Conservation (phyloP, 2,113 vertebrate species). For the Nansenia antarctica region DNA sequence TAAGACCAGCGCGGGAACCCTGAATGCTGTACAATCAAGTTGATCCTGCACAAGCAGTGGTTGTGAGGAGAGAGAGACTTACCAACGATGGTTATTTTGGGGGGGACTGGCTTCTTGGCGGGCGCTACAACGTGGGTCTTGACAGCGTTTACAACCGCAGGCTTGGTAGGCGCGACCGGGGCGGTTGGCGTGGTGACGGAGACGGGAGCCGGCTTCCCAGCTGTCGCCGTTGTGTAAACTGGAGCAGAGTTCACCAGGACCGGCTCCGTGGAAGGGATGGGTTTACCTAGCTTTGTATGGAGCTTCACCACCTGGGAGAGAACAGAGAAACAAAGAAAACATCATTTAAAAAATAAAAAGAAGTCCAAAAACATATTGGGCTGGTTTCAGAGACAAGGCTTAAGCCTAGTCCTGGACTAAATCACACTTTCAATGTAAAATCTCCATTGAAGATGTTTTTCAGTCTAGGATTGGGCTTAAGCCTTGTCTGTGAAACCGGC, state of each 20-base stretch:
- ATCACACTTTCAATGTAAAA: too few species aligned
- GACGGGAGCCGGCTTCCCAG: conserved; percentile 48
- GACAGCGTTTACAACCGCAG: conserved; percentile 3
- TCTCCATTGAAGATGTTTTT: too few species aligned
- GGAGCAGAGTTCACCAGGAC: conserved; percentile 69
- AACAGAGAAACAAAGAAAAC: neutral
- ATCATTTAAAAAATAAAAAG: neutral
- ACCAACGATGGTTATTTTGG: conserved; percentile 68
- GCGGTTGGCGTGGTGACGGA: conserved; percentile 28
- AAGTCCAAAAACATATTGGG: too few species aligned
- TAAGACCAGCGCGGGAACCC: too few species aligned
- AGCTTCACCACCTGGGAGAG: conserved; percentile 81
- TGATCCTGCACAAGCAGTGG: too few species aligned
- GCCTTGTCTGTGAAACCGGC: too few species aligned
- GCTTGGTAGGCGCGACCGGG: conserved; percentile 34
- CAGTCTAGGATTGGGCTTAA: too few species aligned
- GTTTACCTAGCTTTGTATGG: conserved; percentile 84
- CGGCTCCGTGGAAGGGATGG: conserved; percentile 80
- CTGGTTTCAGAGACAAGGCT: too few species aligned
- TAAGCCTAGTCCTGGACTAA: too few species aligned
- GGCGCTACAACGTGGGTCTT: conserved; percentile 35
- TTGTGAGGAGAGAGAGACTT: conserved; percentile 35
- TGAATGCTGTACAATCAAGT: too few species aligned
- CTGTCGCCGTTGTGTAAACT: conserved; percentile 58
- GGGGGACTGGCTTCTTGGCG: conserved; percentile 53